Evolutionary conservation across 2,888 invertebrate species (phyloP).

Genomic region (Boloria euphrosyne): DNA sequence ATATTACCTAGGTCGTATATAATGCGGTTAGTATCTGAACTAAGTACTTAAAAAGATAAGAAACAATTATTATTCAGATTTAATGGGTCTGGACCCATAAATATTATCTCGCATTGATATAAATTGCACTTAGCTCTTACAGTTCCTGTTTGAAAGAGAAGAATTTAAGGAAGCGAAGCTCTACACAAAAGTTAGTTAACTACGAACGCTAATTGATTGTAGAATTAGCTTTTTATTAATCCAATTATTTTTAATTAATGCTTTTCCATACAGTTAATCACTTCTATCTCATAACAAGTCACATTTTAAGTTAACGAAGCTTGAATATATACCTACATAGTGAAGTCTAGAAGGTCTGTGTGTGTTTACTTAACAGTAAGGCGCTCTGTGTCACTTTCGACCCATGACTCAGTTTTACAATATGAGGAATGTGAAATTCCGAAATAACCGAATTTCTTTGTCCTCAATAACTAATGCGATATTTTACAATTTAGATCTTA

Average conservation of each 20-base stretch:
- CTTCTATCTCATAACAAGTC: neutral
- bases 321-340: slow-evolving; percentile 8
- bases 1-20: neutral
- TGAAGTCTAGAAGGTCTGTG: slow-evolving; percentile 18
- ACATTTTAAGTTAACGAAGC: neutral
- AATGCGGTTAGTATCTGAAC: slow-evolving; percentile 2
- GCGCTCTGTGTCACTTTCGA: slow-evolving; percentile 35
- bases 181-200: too few relatives aligned
- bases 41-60: slow-evolving; percentile 1
- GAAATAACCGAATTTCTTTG: slow-evolving; percentile 34
- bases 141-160: too few relatives aligned
- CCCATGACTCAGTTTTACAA: slow-evolving; percentile 34
- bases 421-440: slow-evolving; percentile 38
- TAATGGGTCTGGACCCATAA: too few relatives aligned
- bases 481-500: slow-evolving; percentile 12
- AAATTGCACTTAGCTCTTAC: too few relatives aligned
- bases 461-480: slow-evolving; percentile 27
- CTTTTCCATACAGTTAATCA: neutral
- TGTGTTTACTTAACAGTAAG: slow-evolving; percentile 37
- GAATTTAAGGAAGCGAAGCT: too few relatives aligned
- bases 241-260: slow-evolving; percentile 16
- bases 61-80: neutral
- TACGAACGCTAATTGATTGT: too few relatives aligned
- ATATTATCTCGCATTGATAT: too few relatives aligned
- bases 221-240: neutral